These are phyloP conservation scores for Sycon ciliatum DNA, from an alignment of 37 sponge, comb jelly and placozoan genomes.

Conservation along the genomic window DNA sequence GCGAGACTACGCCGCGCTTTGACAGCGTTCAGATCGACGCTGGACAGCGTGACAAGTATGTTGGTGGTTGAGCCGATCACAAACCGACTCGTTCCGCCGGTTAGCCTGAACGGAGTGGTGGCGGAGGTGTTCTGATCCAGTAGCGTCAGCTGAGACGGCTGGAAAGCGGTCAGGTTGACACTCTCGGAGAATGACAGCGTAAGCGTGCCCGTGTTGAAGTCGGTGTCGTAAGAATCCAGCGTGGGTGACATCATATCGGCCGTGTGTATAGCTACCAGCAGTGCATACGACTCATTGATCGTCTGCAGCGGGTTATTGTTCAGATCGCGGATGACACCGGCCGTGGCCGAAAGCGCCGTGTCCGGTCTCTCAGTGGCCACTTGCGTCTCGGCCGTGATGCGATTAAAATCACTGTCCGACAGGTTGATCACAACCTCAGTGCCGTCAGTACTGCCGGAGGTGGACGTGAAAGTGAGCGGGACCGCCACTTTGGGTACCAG, in stretches of 20 bases:
- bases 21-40: slow-evolving; percentile 57
- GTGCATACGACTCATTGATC: slow-evolving; percentile 31
- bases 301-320: slow-evolving; percentile 43
- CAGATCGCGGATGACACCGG: slow-evolving; percentile 41
- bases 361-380: slow-evolving; percentile 53
- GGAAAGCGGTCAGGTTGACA: neutral
- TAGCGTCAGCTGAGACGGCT: slow-evolving; percentile 41
- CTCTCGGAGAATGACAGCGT: slow-evolving; percentile 35
- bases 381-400: slow-evolving; percentile 46
- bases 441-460: slow-evolving; percentile 36
- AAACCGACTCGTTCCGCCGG: slow-evolving; percentile 18
- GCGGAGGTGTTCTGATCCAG: slow-evolving; percentile 16
- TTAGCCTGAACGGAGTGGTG: slow-evolving; percentile 15
- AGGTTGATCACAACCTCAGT: slow-evolving; percentile 41
- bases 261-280: slow-evolving; percentile 45
- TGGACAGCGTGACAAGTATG: slow-evolving; percentile 30
- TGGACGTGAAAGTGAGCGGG: slow-evolving; percentile 42
- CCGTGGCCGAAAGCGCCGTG: slow-evolving; percentile 38
- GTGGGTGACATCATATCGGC: slow-evolving; percentile 42
- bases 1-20: slow-evolving; percentile 44
- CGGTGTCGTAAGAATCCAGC: slow-evolving; percentile 45
- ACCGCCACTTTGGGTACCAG: slow-evolving; percentile 34
- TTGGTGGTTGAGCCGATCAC: slow-evolving; percentile 47
- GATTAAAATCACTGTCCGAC: slow-evolving; percentile 52
- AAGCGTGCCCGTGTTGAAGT: slow-evolving; percentile 48